Evolutionary conservation across 2,113 vertebrate genomes (phyloP).

Genomic region (Urocolius indicus): DNA sequence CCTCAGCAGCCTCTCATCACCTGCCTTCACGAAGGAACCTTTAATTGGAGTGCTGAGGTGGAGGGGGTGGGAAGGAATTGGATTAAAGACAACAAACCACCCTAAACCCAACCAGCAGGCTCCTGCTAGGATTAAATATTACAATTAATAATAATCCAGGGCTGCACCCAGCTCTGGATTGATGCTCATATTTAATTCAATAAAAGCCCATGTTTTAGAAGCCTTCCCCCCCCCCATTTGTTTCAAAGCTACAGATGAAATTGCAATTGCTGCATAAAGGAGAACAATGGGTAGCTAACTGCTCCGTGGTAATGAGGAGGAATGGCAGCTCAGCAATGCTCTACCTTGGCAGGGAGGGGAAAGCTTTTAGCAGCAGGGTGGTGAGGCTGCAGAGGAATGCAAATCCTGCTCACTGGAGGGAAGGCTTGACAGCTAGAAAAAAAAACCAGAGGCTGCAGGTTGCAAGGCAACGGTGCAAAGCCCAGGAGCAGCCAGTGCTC

Average conservation of each 20-base stretch:
- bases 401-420: not conserved
- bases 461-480: not conserved
- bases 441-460: not conserved
- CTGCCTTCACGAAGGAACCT: conserved; percentile 49
- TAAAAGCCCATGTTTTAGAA: conserved; percentile 63
- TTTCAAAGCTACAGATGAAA: conserved; percentile 56
- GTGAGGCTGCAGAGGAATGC: not conserved
- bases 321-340: not conserved
- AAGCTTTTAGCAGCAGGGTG: accelerated
- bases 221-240: conserved; percentile 48
- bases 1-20: conserved; percentile 1
- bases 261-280: conserved; percentile 33
- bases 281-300: not conserved
- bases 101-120: conserved; percentile 34
- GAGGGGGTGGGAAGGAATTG: conserved; percentile 44
- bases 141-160: conserved; percentile 72
- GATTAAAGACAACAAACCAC: conserved; percentile 49
- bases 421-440: not conserved
- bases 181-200: conserved; percentile 78
- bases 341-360: not conserved
- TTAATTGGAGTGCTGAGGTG: conserved; percentile 22
- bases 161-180: conserved; percentile 60
- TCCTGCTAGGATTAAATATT: conserved; percentile 68
- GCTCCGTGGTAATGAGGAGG: conserved; percentile 25
- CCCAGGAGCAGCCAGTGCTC: not conserved